Conservation (phyloP, 2,797 vertebrate genomes). For the Sparidentex hasta region DNA sequence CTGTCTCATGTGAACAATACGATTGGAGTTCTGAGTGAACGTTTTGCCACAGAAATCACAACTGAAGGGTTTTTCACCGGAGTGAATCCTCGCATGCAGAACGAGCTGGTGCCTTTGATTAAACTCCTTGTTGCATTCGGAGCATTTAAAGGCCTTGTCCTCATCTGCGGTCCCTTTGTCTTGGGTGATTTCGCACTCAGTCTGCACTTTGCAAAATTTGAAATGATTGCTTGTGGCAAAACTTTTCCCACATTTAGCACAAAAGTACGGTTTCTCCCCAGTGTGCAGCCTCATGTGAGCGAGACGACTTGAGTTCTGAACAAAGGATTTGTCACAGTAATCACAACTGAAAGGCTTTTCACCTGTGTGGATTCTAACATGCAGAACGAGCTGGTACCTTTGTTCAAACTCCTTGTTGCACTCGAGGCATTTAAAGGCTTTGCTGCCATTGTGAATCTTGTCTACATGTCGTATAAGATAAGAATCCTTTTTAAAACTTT, state of each 20-base stretch:
- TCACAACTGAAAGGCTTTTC: constrained; percentile 38
- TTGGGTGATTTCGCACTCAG: neutral
- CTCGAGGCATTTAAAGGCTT: constrained; percentile 44
- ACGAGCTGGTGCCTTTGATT: neutral
- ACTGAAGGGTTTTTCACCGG: constrained; percentile 5
- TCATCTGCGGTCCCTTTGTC: neutral
- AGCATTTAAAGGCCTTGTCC: constrained; percentile 27
- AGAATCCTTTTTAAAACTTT: constrained; percentile 12
- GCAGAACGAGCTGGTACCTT: neutral
- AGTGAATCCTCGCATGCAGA: constrained; percentile 14
- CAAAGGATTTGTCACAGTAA: constrained; percentile 35
- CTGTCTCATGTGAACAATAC: constrained; percentile 9
- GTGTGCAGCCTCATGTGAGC: constrained; percentile 47
- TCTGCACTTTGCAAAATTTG: constrained; percentile 10
- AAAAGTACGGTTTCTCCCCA: constrained; percentile 36
- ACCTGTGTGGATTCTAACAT: constrained; percentile 32
- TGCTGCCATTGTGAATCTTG: constrained; percentile 21
- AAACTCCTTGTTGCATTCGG: constrained; percentile 23
- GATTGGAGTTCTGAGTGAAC: constrained; percentile 13
- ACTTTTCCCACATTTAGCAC: constrained; percentile 16
- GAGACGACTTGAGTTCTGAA: constrained; percentile 17
- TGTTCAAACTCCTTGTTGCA: constrained; percentile 47
- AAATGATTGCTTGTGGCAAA: constrained; percentile 26
- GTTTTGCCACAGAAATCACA: constrained; percentile 22
- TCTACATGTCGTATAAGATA: constrained; percentile 22